Evolutionary conservation across 2,888 invertebrate species (phyloP), one percentile per base, ranked within the genome.

Genomic region (Gryllus longicercus): DNA sequence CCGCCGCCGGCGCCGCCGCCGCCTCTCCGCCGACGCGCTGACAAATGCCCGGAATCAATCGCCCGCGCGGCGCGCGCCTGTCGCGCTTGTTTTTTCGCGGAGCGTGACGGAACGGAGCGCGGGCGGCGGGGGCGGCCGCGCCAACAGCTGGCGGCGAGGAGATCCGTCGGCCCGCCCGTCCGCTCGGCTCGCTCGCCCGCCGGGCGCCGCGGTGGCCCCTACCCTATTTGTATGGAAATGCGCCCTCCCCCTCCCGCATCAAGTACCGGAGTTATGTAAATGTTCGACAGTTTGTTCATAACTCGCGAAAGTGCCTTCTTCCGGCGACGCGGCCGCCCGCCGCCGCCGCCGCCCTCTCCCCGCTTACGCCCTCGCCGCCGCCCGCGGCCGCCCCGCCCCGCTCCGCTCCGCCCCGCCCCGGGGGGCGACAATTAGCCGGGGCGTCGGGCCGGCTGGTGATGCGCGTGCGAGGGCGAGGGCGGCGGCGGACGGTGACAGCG

Each of bases 11-110:
- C 38, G 38, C 38, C 38, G 8, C 63, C 14, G 63, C 63, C 63
- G 4, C 16, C 16, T 18, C 63, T 63, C 14, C 63, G 63, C 63
- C 8, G 63, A 8, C 63, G 63, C 63, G 63, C n/a, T 63, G 63
- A 63, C 63, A 63, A 63, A 63, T 63, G 63, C 63, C 63, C n/a
- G 63, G 63, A 63, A 63, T 63, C 63, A 63, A 63, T 63, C 63
- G 63, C 63, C 63, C 63, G 63, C 63, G 63, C 63, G 63, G 63
- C 63, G 63, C 63, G 63, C 63, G 63, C 4, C 63, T 63, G 63
- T 63, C 16, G 63, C 63, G 14, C n/a, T 4, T 14, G 63, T 63
- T 63, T 63, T 63, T 63, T 63, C n/a, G 14, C 1, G 11, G 63
- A 3, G 63, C 63, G 63, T 63, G 63, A 63, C 63, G 63, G 63